Base-by-base conservation (phyloP, 2,113 vertebrate species). In the Festucalex cinctus region DNA sequence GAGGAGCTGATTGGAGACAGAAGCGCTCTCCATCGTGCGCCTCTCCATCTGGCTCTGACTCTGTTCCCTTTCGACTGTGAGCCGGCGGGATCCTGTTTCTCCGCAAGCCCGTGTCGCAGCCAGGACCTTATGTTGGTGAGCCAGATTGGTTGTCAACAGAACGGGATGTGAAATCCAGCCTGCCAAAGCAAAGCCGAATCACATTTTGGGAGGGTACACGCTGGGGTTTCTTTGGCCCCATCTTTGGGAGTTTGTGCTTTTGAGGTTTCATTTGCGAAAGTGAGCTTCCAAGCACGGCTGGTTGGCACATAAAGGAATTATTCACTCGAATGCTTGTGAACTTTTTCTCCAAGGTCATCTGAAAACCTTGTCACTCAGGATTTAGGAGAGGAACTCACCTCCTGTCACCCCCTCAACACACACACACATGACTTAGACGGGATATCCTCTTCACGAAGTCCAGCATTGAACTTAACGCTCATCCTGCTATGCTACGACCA, bases 81-180 rank as follows among this genome's bases (percentile, higher is more conserved):
- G 75, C 71, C 75, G 68, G 68, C 68, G 69, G 79, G 85, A 85
- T 90, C 84, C 63, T 63, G 76, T 90, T 86, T 85, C 87, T 81
- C 78, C 78, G 81, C 71, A 86, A 66, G 73, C 80, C 71, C 26
- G 44, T 78, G 87, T 86, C 68, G 59, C 73, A 84, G 79, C 66
- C 74, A 84, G 71, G 71, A 71, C 84, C 70, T 76, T 24, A 71
- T 81, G 79, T 71, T 74, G 83, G 73, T 71, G 78, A 82, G 85
- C 76, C 71, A 77, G 75, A 84, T 51, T 87, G 78, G 84, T 75
- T 78, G 82, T 88, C 79, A 86, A 81, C 82, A 77, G 43, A 79
- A 63, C 72, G 57, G 43, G 77, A 79, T 80, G 63, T 79, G 76
- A 87, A 82, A 73, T 66, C 44, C 73, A 69, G 75, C 58, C 80